Percentiles rank a stretch among this genome's conserved stretches.
These are phyloP conservation scores for Corythornis cristatus DNA, from an alignment of 2,113 vertebrate genomes.

Conservation along the genomic window DNA sequence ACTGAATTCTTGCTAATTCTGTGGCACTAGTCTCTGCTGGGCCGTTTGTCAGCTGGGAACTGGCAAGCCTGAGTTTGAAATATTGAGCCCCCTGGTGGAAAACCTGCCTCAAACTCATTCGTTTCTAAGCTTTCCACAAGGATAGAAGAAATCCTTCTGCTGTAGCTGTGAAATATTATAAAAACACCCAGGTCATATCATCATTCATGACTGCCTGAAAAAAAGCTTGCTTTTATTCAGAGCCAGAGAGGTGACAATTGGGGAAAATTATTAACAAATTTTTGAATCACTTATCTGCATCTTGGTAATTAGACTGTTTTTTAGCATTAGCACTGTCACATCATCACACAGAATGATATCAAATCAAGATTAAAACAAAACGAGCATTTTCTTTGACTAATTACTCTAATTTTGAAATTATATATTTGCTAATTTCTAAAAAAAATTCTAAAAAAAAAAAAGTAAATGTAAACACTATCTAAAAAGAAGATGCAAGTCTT, in stretches of 20 bases:
- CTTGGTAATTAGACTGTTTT: neutral
- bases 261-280: neutral
- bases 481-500: neutral
- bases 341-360: constrained; percentile 4
- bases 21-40: neutral
- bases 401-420: neutral
- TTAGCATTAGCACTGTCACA: neutral
- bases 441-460: neutral
- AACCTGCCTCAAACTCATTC: neutral
- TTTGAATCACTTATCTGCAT: constrained; percentile 43
- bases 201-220: neutral
- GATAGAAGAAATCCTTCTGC: neutral
- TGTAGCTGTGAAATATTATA: neutral
- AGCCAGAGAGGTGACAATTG: neutral
- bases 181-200: neutral
- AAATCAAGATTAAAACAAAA: neutral
- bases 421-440: neutral
- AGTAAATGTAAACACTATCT: neutral
- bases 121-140: neutral
- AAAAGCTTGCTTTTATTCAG: neutral
- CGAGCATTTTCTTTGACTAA: neutral
- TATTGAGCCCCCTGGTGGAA: constrained; percentile 62
- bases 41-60: neutral
- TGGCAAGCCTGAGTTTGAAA: constrained; percentile 30
- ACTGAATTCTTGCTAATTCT: neutral